Base-by-base conservation (phyloP, 2,113 vertebrate species). In the Prionailurus viverrinus region DNA sequence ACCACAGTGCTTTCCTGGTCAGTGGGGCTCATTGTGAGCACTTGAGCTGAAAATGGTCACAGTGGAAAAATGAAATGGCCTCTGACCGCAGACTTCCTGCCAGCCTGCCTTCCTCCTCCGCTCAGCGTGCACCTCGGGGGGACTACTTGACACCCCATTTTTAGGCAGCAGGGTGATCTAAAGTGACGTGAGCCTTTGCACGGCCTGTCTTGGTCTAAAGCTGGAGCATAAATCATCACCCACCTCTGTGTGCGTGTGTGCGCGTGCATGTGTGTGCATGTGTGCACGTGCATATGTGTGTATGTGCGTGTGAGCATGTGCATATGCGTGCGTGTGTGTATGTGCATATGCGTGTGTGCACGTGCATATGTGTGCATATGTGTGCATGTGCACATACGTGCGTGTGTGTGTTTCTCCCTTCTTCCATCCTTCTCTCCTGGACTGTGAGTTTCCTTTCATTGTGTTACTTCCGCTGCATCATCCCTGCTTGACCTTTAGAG, bases 401-500 rank as follows among this genome's bases (percentile, higher is more conserved):
- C 27, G 13, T 39, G 48, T 61, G 5, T 10, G 83, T 65, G 5
- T 76, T 7, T 41, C 41, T 45, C 48, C n/a, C 51, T 14, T 18
- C 58, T 73, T 3, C 0, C 14, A 3, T 18, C 69, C 11, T 19
- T 41, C 65, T 51, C 91, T 53, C 55, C 79, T 31, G 39, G 79
- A 80, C 61, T 9, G 3, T 7, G 61, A 78, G 39, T 71, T 79
- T 71, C 39, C 3, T 65, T 95, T 21, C 61, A 66, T 79, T 89
- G 89, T 86, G 78, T 36, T 25, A 6, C 63, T 81, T 97, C 96
- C 85, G 79, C 33, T 18, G 3, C 83, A 1, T 91, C 89, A 61
- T 85, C 94, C 85, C 85, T 69, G 66, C 53, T 73, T 97, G 89
- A 93, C 97, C 96, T 97, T 96, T 96, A 89, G 88, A 58, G 85